Percentiles rank a stretch among this genome's conserved stretches.
Conservation (phyloP, 2,113 vertebrate species). For the Cyanoderma ruficeps region DNA sequence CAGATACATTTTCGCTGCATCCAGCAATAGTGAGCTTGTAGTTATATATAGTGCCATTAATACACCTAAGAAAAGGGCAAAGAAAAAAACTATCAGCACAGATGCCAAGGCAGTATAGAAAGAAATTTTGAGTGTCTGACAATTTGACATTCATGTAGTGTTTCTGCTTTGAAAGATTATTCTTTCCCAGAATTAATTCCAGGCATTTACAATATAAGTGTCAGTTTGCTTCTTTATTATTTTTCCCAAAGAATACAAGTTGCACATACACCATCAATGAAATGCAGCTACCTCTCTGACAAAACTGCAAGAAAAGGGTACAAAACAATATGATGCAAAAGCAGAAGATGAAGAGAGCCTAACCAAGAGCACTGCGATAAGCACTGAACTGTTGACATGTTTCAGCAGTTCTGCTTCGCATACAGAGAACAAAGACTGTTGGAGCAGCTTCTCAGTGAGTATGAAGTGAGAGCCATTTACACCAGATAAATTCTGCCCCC, state of each 20-base stretch:
- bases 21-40: neutral
- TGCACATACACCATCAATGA: neutral
- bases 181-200: constrained; percentile 31
- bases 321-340: neutral
- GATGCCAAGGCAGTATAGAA: neutral
- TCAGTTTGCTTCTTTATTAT: constrained; percentile 11
- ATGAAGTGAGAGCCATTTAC: neutral
- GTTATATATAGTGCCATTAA: neutral
- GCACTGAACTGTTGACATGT: neutral
- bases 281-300: neutral
- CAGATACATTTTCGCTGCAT: neutral
- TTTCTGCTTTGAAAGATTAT: constrained; percentile 23
- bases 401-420: constrained; percentile 31
- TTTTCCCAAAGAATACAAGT: constrained; percentile 3
- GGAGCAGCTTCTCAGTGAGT: neutral
- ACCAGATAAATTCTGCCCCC: neutral
- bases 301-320: neutral
- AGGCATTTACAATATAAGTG: neutral
- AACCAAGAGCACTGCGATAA: neutral
- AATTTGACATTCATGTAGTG: neutral
- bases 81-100: neutral
- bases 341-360: neutral
- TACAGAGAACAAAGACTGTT: neutral
- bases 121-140: constrained; percentile 4
- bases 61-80: neutral